These are phyloP conservation scores for Apus apus DNA, from an alignment of 2,113 vertebrate species.

Conservation along the genomic window DNA sequence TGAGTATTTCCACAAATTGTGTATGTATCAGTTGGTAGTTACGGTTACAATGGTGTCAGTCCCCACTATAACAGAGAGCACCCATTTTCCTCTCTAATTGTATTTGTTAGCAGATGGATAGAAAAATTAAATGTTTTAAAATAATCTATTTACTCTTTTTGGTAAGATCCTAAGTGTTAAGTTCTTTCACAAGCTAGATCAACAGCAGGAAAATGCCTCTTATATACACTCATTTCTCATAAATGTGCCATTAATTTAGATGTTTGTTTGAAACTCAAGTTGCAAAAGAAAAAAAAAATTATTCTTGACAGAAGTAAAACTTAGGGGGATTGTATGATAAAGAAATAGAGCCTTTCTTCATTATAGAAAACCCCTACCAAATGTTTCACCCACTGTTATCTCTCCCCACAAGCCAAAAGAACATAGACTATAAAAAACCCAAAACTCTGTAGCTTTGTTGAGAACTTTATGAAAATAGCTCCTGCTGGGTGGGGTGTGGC, in stretches of 20 bases:
- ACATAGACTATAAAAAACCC: background rate
- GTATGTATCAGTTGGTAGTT: background rate
- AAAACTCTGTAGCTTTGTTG: background rate
- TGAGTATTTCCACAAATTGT: slow-evolving; percentile 12
- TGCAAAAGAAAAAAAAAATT: background rate
- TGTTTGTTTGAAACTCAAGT: background rate
- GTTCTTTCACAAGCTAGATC: background rate
- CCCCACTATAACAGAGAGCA: background rate
- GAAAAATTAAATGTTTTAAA: background rate
- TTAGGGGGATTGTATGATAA: background rate
- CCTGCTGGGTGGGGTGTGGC: background rate
- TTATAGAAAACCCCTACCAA: background rate
- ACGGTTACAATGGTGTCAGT: background rate
- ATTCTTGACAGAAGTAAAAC: background rate
- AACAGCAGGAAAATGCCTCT: background rate
- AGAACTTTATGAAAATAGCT: background rate
- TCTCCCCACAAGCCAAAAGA: background rate
- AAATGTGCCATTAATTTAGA: background rate
- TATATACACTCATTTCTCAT: background rate
- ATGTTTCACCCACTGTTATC: background rate
- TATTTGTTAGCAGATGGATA: background rate
- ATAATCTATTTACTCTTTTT: background rate
- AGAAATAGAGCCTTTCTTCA: background rate
- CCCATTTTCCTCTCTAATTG: background rate
- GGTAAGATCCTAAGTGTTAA: background rate